Percentiles rank a stretch among this genome's conserved stretches.
These are phyloP conservation scores for Drosophila anomelani DNA, from an alignment of 2,888 invertebrate species.

Conservation along the genomic window DNA sequence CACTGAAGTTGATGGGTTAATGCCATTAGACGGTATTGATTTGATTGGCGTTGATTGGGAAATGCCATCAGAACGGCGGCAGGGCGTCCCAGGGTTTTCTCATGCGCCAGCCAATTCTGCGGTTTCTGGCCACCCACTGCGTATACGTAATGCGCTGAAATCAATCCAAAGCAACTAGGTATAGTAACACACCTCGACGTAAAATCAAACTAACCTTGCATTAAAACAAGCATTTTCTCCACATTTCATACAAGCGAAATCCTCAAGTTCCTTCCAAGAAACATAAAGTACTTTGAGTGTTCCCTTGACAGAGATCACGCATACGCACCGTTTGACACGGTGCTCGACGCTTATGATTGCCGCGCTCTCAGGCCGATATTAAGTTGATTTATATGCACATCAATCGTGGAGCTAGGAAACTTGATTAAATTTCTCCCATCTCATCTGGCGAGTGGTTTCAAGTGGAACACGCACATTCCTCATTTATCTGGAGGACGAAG, in stretches of 20 bases:
- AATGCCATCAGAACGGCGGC: conserved; percentile 65
- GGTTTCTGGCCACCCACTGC: conserved; percentile 1
- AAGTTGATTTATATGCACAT: conserved; percentile 54
- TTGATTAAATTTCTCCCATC: conserved; percentile 30
- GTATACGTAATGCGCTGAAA: conserved; percentile 35
- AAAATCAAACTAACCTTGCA: not conserved
- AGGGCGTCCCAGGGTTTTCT: not conserved
- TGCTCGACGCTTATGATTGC: conserved; percentile 26
- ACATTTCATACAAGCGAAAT: not conserved
- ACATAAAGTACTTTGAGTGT: no score
- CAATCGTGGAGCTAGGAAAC: conserved; percentile 43
- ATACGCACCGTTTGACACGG: conserved; percentile 41
- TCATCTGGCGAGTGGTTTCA: conserved; percentile 17
- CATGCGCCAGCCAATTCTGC: conserved; percentile 6
- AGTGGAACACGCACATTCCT: conserved; percentile 40
- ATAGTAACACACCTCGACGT: not conserved
- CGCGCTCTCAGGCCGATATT: conserved; percentile 21
- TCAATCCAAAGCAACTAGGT: not conserved
- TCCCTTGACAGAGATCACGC: conserved; percentile 23
- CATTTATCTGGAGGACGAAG: conserved; percentile 16
- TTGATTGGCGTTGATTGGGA: conserved; percentile 83
- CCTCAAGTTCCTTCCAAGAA: not conserved
- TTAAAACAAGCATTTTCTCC: not conserved
- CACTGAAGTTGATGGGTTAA: conserved; percentile 77
- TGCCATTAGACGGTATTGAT: conserved; percentile 81